Evolutionary conservation across 2,797 vertebrate species (phyloP).

Genomic region (Mycteria americana): DNA sequence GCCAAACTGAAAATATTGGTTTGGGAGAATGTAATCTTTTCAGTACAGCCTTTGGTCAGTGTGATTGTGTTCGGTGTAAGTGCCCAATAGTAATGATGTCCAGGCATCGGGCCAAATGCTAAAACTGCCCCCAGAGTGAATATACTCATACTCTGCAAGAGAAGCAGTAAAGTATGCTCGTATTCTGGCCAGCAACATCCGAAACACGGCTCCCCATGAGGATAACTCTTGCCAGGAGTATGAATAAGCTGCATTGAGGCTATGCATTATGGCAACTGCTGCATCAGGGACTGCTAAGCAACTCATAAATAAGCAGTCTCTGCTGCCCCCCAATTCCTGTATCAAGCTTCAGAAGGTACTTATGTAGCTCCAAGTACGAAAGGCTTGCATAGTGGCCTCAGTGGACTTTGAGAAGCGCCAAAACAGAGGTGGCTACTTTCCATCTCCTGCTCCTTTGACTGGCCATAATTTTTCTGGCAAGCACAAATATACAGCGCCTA

Average conservation of each 20-base stretch:
- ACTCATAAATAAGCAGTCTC: conserved; percentile 38
- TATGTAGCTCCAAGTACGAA: not conserved
- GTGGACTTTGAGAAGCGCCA: not conserved
- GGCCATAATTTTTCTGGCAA: conserved; percentile 48
- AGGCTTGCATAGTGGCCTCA: conserved; percentile 4
- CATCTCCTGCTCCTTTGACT: not conserved
- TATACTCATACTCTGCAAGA: conserved; percentile 46
- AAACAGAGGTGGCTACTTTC: conserved; percentile 40
- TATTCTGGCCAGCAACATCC: conserved; percentile 20
- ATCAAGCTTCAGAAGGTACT: not conserved
- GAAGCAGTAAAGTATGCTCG: not conserved
- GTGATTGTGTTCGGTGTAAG: conserved; percentile 1
- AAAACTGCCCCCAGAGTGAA: conserved; percentile 59
- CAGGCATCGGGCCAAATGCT: conserved; percentile 54
- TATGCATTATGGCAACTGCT: conserved; percentile 19
- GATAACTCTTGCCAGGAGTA: conserved; percentile 36
- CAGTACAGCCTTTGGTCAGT: conserved; percentile 52
- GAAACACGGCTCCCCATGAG: conserved; percentile 23
- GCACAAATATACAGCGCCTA: not conserved
- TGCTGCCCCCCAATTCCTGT: not conserved
- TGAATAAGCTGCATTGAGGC: conserved; percentile 37
- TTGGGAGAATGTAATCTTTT: conserved; percentile 60
- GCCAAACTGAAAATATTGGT: conserved; percentile 53
- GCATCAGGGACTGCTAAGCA: not conserved
- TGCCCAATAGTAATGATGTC: conserved; percentile 62